These are phyloP conservation scores for Heterotilapia buettikoferi DNA, from an alignment of 2,113 vertebrate species.

Conservation along the genomic window DNA sequence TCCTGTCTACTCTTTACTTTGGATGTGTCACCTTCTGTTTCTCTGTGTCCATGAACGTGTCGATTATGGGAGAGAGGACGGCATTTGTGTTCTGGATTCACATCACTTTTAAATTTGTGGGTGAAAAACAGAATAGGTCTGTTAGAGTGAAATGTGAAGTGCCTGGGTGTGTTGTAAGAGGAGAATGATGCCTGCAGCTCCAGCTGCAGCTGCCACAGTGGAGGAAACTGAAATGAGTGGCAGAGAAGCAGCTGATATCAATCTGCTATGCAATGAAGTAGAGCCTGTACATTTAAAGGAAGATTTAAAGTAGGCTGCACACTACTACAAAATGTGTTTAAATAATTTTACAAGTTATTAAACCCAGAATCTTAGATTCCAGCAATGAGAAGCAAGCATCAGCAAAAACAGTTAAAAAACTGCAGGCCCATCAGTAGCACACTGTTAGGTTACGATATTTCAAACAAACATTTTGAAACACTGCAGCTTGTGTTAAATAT, in stretches of 20 bases:
- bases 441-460: accelerated
- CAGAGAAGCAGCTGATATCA: neutral
- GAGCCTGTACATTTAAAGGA: neutral
- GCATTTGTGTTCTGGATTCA: neutral
- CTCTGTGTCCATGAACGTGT: neutral
- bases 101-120: neutral
- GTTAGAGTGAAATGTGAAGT: accelerated
- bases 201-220: neutral
- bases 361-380: neutral
- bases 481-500: neutral
- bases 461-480: neutral
- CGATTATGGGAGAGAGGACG: neutral
- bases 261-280: neutral
- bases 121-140: neutral
- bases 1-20: neutral
- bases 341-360: accelerated
- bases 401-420: neutral
- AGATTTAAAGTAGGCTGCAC: neutral
- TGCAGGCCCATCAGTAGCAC: neutral
- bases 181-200: accelerated
- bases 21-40: neutral
- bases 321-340: neutral
- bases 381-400: neutral
- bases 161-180: neutral
- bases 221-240: neutral